Base-by-base conservation (phyloP, 2,797 vertebrate genomes). In the Peromyscus melanophrys region DNA sequence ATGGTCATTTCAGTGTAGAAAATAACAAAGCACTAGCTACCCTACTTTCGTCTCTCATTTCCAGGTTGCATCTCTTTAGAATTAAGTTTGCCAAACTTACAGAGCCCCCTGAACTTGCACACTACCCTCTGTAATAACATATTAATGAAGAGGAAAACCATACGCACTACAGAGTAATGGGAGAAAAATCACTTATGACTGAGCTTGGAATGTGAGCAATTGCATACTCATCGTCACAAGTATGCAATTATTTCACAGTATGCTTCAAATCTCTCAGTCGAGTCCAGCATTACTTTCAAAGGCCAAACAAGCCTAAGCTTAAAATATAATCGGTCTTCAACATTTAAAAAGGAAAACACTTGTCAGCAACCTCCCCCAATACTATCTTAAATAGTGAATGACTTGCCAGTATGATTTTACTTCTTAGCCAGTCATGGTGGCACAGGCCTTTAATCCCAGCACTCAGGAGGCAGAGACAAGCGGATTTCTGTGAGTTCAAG, bases 231-330 rank as follows among this genome's bases (percentile, higher is more conserved):
- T 31, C 57, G 13, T 73, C 59, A 90, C 84, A 95, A 96, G 80
- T 77, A 93, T 7, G 81, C 81, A 95, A 96, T 92, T 88, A 96
- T 65, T 92, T 95, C 71, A 94, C 37, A 92, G 78, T 71, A 89
- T 92, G 77, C 25, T 87, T 95, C 40, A 84, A 81, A 85, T 59
- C 71, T 96, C 77, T 83, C 90, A 92, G 89, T 84, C 52, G 11
- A 95, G 49, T 75, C n/a, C 73, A 57, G 40, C 17, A 96, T 61
- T 86, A 71, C 43, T 40, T 84, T 94, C 61, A 94, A 94, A 90
- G 84, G 73, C 84, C 75, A 94, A 40, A 96, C 87, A 37, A 85
- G 65, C 21, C 4, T 43, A 75, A 92, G 1, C 67, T 55, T 82
- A 29, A 95, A 96, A 94, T 71, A 81, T 77, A 88, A 77, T 55